A percentile compares a stretch with the other conserved stretches of the same genome.
These are phyloP conservation scores for Plagodis dolabraria DNA, from an alignment of 2,888 invertebrate species.

Conservation along the genomic window DNA sequence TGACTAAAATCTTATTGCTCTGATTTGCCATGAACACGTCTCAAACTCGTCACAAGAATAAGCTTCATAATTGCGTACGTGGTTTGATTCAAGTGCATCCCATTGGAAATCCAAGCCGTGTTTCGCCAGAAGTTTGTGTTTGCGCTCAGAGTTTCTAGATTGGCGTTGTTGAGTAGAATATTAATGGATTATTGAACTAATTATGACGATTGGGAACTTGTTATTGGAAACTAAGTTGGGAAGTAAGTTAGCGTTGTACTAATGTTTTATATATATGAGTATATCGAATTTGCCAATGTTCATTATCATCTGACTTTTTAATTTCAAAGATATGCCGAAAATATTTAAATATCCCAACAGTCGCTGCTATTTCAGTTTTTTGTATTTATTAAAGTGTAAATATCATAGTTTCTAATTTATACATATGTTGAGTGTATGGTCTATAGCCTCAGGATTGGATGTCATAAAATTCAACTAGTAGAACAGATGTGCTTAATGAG, in stretches of 20 bases:
- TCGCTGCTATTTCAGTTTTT: too few relatives aligned
- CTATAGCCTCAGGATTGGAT: too few relatives aligned
- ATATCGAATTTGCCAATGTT: too few relatives aligned
- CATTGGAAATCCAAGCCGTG: constrained; percentile 41
- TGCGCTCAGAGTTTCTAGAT: constrained; percentile 43
- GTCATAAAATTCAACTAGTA: too few relatives aligned
- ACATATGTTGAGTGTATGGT: too few relatives aligned
- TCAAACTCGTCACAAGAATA: constrained; percentile 18
- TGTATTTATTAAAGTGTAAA: too few relatives aligned
- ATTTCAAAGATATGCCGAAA: too few relatives aligned
- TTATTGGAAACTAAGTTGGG: constrained; percentile 15
- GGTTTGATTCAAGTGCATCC: constrained; percentile 55
- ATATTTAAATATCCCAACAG: too few relatives aligned
- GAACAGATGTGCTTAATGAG: too few relatives aligned
- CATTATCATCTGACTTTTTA: background rate
- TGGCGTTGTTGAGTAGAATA: constrained; percentile 38
- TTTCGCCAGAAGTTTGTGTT: constrained; percentile 37
- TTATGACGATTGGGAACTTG: constrained; percentile 24
- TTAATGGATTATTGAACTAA: constrained; percentile 39
- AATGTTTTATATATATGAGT: constrained; percentile 2
- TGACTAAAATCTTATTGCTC: constrained; percentile 7
- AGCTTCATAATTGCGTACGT: constrained; percentile 61
- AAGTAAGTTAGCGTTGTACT: constrained; percentile 11
- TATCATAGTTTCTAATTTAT: too few relatives aligned
- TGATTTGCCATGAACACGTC: constrained; percentile 27